Conservation (phyloP, 2,113 vertebrate species). For the Hippocampus guttulatus region DNA sequence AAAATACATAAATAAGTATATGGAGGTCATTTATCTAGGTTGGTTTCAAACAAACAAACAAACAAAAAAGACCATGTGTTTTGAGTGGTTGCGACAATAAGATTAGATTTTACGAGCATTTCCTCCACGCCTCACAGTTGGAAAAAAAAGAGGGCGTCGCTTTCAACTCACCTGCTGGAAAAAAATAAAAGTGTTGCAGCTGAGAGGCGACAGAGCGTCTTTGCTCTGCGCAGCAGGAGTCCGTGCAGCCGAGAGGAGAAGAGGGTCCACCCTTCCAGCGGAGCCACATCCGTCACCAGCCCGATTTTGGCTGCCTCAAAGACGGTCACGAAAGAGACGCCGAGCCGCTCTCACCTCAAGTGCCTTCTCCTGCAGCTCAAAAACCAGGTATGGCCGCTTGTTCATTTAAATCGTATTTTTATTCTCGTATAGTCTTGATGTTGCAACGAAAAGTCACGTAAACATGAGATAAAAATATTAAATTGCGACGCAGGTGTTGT, state of each 20-base stretch:
- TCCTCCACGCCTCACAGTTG: conserved; percentile 29
- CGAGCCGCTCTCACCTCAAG: conserved; percentile 27
- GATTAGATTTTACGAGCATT: not conserved
- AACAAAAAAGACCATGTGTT: not conserved
- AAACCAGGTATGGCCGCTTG: conserved; percentile 38
- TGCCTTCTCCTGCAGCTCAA: conserved; percentile 41
- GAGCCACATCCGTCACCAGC: not conserved
- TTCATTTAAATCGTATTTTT: not conserved
- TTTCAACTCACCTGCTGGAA: conserved; percentile 38
- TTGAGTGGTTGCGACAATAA: not conserved
- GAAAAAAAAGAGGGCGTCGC: conserved; percentile 28
- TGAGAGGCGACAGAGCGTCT: conserved; percentile 4
- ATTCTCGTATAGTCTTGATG: not conserved
- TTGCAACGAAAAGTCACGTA: not conserved
- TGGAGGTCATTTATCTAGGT: not conserved
- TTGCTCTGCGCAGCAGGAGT: conserved; percentile 26
- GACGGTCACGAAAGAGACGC: conserved; percentile 14
- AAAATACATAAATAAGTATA: not conserved
- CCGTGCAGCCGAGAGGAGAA: conserved; percentile 16
- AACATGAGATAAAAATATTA: not conserved
- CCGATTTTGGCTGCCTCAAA: conserved; percentile 9
- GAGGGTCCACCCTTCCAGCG: not conserved
- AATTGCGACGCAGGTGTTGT: not conserved
- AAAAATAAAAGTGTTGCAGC: conserved; percentile 46
- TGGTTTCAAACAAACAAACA: not conserved